Conservation (phyloP, 92 coral and sea anemone genomes). For the Paramuricea clavata region DNA sequence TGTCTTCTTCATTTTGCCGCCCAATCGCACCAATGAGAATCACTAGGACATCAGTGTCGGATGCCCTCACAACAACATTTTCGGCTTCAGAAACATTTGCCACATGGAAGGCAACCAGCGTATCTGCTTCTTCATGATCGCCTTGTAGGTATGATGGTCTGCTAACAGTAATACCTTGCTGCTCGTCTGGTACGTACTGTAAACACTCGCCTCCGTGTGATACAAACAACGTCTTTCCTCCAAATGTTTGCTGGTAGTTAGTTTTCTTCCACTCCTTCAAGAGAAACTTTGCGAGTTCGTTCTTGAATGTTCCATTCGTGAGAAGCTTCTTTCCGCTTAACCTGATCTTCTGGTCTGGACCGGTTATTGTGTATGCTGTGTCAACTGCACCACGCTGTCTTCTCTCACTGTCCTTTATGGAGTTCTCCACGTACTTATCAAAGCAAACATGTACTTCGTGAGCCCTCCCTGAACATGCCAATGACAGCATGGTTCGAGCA, state of each 20-base stretch:
- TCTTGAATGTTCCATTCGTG: neutral
- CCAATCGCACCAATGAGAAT: conserved; percentile 4
- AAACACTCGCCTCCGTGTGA: neutral
- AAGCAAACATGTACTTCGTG: neutral
- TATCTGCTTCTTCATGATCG: conserved; percentile 16
- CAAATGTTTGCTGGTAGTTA: neutral
- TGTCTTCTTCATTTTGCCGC: neutral
- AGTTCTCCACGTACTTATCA: neutral
- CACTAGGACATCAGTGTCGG: neutral
- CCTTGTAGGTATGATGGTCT: conserved; percentile 1
- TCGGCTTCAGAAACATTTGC: conserved; percentile 1
- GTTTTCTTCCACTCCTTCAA: neutral
- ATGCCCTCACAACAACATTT: neutral
- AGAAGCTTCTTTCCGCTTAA: neutral
- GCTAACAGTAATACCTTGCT: neutral
- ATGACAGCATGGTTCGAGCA: neutral
- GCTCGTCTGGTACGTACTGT: neutral
- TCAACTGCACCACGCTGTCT: neutral
- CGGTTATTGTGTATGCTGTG: conserved; percentile 1
- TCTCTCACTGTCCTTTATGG: neutral
- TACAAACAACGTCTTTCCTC: neutral
- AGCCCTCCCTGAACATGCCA: neutral
- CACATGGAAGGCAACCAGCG: neutral
- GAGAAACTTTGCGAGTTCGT: neutral
- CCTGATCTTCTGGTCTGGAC: conserved; percentile 13